Base-by-base conservation (phyloP, 2,888 invertebrate genomes). In the Dasysyrphus albostriatus region DNA sequence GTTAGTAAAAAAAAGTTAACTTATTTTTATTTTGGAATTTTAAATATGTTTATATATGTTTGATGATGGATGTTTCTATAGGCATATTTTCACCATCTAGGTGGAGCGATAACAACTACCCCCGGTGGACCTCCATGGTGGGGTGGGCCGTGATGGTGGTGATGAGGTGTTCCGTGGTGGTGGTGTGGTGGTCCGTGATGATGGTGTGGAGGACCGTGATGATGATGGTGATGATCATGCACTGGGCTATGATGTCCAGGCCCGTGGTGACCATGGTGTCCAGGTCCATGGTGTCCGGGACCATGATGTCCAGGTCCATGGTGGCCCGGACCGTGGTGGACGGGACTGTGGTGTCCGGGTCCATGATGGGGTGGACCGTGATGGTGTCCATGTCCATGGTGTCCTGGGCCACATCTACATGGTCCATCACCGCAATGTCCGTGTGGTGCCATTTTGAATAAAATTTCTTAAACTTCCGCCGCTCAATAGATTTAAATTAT, bases 151-250 rank as follows among this genome's bases (percentile, higher is more conserved):
- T 37, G 37, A 37, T 67, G 69, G 19, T 74, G 51, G 6, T 88
- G 56, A 34, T 63, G 61, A 16, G 10, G 67, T 14, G 19, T 37
- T 39, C 44, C 63, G 9, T 65, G 84, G 16, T 83, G 88, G 0
- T 83, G 84, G 9, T 79, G 39, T 29, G 42, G 42, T 7, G 89
- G 89, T 0, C 78, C 87, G 7, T 63, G 63, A 29, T 63, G 24
- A 54, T 89, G 88, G 16, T 83, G 88, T 34, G 69, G 76, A 16
- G 81, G 81, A 9, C 49, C 82, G 49, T 85, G 83, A n/a, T 88
- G 80, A 39, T 69, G 75, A 2, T 79, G 79, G 3, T 80, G 78
- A 61, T 65, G 67, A 58, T 58, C 47, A 44, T 49, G 39, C 0
- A 34, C 51, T 24, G 56, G 70, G 8, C 61, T 73, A 29, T 78